A percentile compares a stretch with the other conserved stretches of the same genome.
phyloP scores from a whole-genome alignment of 2,888 invertebrate genomes.

The Cryptus armator region DNA sequence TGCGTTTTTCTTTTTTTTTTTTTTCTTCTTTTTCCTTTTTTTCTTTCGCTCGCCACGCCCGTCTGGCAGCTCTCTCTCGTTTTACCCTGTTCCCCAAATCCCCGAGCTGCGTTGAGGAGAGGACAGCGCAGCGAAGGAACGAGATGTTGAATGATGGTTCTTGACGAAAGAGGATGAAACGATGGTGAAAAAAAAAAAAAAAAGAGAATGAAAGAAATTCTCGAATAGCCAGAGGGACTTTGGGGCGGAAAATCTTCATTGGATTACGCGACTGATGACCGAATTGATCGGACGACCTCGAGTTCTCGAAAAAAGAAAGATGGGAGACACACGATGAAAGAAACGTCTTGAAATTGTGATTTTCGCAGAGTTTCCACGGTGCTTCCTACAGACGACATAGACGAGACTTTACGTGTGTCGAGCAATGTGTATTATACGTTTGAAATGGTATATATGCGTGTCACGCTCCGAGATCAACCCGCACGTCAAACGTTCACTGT shows the following conservation, averaged over 20 bases:
- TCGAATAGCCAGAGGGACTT: background rate
- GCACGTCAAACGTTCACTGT: slow-evolving; percentile 77
- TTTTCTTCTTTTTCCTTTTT: slow-evolving; percentile 17
- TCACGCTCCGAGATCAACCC: slow-evolving; percentile 69
- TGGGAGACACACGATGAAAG: background rate
- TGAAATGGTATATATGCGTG: slow-evolving; percentile 53
- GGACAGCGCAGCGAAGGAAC: background rate
- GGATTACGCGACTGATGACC: slow-evolving; percentile 40
- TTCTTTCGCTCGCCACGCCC: slow-evolving; percentile 23
- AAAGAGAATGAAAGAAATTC: slow-evolving; percentile 3
- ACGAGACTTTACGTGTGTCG: background rate
- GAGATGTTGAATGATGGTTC: slow-evolving; percentile 43
- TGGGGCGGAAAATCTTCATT: slow-evolving; percentile 25
- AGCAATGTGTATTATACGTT: background rate
- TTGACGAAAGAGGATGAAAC: slow-evolving; percentile 1
- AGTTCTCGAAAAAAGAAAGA: background rate
- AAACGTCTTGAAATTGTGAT: background rate
- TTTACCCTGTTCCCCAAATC: slow-evolving; percentile 41
- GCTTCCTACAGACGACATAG: background rate
- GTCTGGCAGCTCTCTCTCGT: slow-evolving; percentile 28
- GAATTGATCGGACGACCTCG: slow-evolving; percentile 24
- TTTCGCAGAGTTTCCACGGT: background rate
- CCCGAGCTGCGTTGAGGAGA: slow-evolving; percentile 18
- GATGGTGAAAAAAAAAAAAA: slow-evolving; percentile 27
- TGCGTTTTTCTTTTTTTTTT: slow-evolving; percentile 17